Evolutionary conservation across 2,797 vertebrate genomes (phyloP).

Genomic region (Forpus xanthops): DNA sequence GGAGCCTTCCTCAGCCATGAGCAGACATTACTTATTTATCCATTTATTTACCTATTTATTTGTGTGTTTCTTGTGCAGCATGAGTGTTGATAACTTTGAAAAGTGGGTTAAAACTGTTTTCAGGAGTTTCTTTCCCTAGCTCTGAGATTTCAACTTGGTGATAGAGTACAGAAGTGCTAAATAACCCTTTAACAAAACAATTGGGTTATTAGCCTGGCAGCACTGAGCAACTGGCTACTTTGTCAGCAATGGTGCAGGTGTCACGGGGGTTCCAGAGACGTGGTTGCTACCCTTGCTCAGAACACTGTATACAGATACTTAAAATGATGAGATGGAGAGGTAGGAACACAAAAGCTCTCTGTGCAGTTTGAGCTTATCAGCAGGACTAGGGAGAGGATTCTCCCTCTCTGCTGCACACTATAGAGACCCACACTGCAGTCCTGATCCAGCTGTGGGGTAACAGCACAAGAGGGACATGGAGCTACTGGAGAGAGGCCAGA

Average conservation of each 20-base stretch:
- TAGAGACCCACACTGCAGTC: neutral
- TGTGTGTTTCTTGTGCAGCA: neutral
- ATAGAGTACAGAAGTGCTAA: no score
- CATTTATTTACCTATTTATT: neutral
- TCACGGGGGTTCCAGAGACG: neutral
- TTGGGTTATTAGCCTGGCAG: neutral
- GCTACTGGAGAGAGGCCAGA: fast-evolving
- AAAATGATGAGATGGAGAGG: neutral
- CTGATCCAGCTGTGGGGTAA: neutral
- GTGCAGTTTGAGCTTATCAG: neutral
- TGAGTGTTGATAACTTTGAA: neutral
- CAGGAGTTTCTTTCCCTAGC: neutral
- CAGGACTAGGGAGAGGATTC: neutral
- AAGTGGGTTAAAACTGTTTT: neutral
- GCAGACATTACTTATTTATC: neutral
- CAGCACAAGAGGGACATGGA: neutral
- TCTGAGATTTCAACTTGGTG: neutral
- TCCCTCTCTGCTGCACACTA: neutral
- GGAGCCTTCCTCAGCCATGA: neutral
- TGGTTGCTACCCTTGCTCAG: neutral
- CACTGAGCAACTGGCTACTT: neutral
- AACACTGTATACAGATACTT: neutral
- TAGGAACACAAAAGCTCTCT: neutral
- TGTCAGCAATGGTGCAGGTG: neutral
- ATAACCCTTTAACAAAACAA: neutral